These are phyloP conservation scores for Leptobrachium leishanense DNA, from an alignment of 2,113 vertebrate species.

Conservation along the genomic window DNA sequence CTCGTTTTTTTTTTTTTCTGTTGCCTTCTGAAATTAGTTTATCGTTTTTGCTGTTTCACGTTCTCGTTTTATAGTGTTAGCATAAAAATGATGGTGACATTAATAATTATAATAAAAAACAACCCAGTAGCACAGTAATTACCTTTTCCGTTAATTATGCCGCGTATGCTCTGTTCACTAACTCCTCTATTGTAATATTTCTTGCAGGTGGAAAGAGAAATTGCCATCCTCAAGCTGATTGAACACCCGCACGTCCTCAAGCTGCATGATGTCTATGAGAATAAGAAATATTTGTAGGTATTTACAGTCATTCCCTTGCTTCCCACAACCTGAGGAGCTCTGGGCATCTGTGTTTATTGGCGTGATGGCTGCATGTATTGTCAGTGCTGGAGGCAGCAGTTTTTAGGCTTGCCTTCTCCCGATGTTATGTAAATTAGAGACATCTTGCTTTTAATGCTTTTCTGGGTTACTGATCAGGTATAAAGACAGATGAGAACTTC, in stretches of 20 bases:
- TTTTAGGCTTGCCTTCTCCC: slow-evolving; percentile 21
- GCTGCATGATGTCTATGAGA: slow-evolving; percentile 92
- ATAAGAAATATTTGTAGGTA: slow-evolving; percentile 96
- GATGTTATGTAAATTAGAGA: slow-evolving; percentile 36
- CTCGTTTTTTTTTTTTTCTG: no score
- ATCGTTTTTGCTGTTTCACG: no score
- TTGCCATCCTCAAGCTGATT: slow-evolving; percentile 91
- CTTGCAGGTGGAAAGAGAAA: slow-evolving; percentile 87
- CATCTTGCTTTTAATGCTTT: slow-evolving; percentile 39
- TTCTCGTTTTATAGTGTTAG: no score
- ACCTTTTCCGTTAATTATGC: no score
- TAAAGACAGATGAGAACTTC: slow-evolving; percentile 25
- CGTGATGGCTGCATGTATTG: slow-evolving; percentile 35
- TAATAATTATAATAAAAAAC: no score
- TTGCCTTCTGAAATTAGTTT: no score
- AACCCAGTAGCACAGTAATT: no score
- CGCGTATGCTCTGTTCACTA: no score
- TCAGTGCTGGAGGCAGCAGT: slow-evolving; percentile 26
- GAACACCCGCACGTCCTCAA: slow-evolving; percentile 93
- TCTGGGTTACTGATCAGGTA: slow-evolving; percentile 25
- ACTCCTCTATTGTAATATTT: no score
- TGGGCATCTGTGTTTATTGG: slow-evolving; percentile 40
- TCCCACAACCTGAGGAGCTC: slow-evolving; percentile 55
- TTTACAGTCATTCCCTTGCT: slow-evolving; percentile 58
- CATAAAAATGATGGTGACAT: no score